Conservation (phyloP, 2,113 vertebrate species). For the Brachyhypopomus gauderio region DNA sequence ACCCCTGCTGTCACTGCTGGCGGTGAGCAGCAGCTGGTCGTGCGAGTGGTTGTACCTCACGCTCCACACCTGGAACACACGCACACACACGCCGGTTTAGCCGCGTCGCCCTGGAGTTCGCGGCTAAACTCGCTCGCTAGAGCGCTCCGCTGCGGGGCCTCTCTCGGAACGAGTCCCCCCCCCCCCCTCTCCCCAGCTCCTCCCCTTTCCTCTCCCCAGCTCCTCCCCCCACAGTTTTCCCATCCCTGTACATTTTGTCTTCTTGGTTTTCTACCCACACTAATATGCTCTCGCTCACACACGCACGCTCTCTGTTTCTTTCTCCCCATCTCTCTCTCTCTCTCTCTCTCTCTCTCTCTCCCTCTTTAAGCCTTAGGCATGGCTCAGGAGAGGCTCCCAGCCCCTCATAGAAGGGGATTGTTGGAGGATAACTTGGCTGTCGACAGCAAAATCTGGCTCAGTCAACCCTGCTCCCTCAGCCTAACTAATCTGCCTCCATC, state of each 20-base stretch:
- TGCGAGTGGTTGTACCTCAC: slow-evolving; percentile 98
- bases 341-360: slow-evolving; percentile 22
- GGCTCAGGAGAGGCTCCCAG: slow-evolving; percentile 69
- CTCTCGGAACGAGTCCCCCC: slow-evolving; percentile 17
- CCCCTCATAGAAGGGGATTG: slow-evolving; percentile 71
- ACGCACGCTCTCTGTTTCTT: slow-evolving; percentile 13
- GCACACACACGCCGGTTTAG: background rate
- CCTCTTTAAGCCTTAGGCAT: slow-evolving; percentile 62
- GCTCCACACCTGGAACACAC: slow-evolving; percentile 86
- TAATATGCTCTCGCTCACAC: slow-evolving; percentile 11
- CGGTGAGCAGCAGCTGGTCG: slow-evolving; percentile 94
- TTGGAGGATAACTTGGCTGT: slow-evolving; percentile 76
- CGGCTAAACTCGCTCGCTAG: background rate
- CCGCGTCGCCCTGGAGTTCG: background rate
- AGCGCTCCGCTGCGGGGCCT: slow-evolving; percentile 21
- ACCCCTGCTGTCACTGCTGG: slow-evolving; percentile 97
- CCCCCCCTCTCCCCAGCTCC: too few species aligned
- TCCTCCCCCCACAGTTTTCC: slow-evolving; percentile 17
- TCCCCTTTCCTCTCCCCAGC: too few species aligned
- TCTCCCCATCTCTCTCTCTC: slow-evolving; percentile 30
- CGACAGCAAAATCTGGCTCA: slow-evolving; percentile 77
- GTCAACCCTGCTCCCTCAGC: slow-evolving; percentile 68
- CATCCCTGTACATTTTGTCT: slow-evolving; percentile 6
- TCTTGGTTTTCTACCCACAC: slow-evolving; percentile 12
- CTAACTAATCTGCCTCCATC: slow-evolving; percentile 74